phyloP scores from a whole-genome alignment of 2,888 invertebrate genomes.

The Dromius quadrimaculatus region DNA sequence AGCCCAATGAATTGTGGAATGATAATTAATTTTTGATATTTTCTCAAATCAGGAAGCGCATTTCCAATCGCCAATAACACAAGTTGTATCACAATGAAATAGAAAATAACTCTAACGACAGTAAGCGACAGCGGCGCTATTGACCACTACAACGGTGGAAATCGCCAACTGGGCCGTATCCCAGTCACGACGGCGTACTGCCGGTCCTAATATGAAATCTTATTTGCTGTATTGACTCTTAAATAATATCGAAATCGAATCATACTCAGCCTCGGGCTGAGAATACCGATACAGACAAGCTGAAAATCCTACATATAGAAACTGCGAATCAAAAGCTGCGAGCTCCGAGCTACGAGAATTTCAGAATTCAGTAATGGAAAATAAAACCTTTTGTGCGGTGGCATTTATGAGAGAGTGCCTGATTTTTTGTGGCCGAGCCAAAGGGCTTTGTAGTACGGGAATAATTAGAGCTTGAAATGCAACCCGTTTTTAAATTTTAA shows the following conservation, averaged over 20 bases:
- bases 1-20: too few species aligned
- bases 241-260: slow-evolving; percentile 54
- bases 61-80: not conserved
- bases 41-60: too few species aligned
- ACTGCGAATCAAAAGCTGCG: not conserved
- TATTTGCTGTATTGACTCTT: slow-evolving; percentile 54
- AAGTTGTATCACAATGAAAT: not conserved
- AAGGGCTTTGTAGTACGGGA: too few species aligned
- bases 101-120: slow-evolving; percentile 13
- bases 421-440: too few species aligned
- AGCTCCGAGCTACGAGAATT: not conserved
- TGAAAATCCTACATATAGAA: slow-evolving; percentile 11
- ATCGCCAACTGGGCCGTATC: slow-evolving; percentile 35
- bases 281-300: slow-evolving; percentile 38
- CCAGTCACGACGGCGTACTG: slow-evolving; percentile 53
- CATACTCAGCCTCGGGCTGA: slow-evolving; percentile 28
- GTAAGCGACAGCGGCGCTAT: not conserved
- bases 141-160: slow-evolving; percentile 7
- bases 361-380: not conserved
- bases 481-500: too few species aligned
- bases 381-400: slow-evolving; percentile 1
- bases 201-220: slow-evolving; percentile 54
- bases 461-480: too few species aligned
- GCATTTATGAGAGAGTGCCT: not conserved
- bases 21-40: too few species aligned